phyloP scores from a whole-genome alignment of 2,888 invertebrate species.

The Pterostichus madidus region DNA sequence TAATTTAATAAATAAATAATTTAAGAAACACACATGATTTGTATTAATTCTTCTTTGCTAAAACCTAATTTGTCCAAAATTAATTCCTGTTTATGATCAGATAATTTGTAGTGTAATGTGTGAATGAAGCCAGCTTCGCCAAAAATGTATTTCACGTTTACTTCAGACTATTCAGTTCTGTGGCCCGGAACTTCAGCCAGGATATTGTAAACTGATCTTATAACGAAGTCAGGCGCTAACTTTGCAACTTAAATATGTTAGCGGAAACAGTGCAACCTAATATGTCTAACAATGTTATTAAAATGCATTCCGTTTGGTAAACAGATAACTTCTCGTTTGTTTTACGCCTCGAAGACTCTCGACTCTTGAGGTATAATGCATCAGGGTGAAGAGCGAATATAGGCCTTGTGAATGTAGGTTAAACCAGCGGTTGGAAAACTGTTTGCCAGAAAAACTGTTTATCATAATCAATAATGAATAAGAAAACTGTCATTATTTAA shows the following conservation, averaged over 20 bases:
- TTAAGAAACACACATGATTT: no score
- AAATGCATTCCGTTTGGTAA: slow-evolving; percentile 31
- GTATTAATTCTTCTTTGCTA: no score
- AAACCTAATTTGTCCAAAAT: no score
- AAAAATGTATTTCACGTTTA: no score
- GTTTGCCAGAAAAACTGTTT: background rate
- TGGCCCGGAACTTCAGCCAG: background rate
- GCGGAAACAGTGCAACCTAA: slow-evolving; percentile 47
- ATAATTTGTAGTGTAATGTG: no score
- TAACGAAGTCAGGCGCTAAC: background rate
- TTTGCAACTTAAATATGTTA: slow-evolving; percentile 35
- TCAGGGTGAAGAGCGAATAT: background rate
- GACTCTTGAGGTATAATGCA: background rate
- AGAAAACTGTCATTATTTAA: no score
- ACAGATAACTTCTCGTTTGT: slow-evolving; percentile 8
- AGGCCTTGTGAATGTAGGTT: background rate
- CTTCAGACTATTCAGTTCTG: no score
- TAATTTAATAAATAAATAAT: no score
- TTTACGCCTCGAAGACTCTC: background rate
- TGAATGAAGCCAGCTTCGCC: no score
- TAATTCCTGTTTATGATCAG: no score
- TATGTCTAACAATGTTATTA: slow-evolving; percentile 45
- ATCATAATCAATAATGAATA: no score
- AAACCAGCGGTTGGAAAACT: background rate
- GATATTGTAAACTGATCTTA: background rate